Evolutionary conservation across 2,113 vertebrate species (phyloP), one percentile per base, ranked within the genome.

Genomic region (Axis porcinus): DNA sequence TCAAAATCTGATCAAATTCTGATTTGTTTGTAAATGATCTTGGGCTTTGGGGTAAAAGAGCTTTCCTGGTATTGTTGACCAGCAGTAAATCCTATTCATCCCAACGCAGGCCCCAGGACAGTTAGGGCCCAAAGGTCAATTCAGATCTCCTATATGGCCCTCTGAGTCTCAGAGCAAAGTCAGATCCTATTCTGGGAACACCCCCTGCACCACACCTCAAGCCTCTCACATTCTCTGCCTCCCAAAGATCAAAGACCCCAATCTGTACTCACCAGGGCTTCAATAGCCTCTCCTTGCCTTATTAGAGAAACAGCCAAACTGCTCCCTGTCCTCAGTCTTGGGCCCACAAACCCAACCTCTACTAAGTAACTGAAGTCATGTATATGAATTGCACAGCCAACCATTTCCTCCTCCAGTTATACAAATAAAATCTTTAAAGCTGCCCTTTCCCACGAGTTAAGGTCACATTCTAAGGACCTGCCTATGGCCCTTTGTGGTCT

Each of bases 71-170:
- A 10, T 14, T 25, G 2, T 57, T n/a, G 17, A 45, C 5, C 40
- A 2, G 2, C 6, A 12, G 36, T 21, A n/a, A 28, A 14, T 15
- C 10, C 1, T 7, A 30, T 23, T 52, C 5, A 12, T 7, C 19
- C 12, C 2, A 9, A 30, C 2, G 3, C 8, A 10, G 40, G 13
- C 5, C 21, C 33, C 11, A 3, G 0, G 1, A 30, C 8, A 13
- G 4, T 27, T 12, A 1, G 0, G 12, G 12, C 9, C 50, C 7
- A 7, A 25, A 7, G 28, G 16, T 28, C 23, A 47, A 45, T 2
- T 19, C 45, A 23, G 47, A n/a, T 14, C 19, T 67, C 13, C 19
- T 54, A 8, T 28, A 19, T 9, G 40, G 12, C 15, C 7, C 62
- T n/a, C 30, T 11, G 57, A 27, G 27, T 36, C 47, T 55, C 15